A percentile compares a stretch with the other conserved stretches of the same genome.
Conservation (phyloP, 1,140 invertebrate genomes). For the Neotoxoptera formosana region DNA sequence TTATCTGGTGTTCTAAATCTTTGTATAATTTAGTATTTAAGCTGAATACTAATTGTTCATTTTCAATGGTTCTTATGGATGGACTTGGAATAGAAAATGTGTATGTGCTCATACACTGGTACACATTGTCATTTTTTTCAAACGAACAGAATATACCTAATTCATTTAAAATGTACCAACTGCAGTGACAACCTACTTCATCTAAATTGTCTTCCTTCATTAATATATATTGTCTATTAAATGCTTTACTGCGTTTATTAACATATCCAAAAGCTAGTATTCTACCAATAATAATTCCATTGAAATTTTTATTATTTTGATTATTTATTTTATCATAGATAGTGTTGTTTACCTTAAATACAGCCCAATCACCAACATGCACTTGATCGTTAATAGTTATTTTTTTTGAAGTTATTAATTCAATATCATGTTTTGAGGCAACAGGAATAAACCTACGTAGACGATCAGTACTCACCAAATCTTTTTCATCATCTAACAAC, state of each 20-base stretch:
- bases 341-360: neutral
- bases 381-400: neutral
- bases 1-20: neutral
- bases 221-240: neutral
- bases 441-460: neutral
- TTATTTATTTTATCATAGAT: neutral
- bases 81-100: neutral
- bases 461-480: neutral
- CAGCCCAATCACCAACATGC: neutral
- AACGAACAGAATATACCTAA: neutral
- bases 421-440: neutral
- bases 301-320: neutral
- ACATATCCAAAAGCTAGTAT: neutral
- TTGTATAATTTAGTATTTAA: neutral
- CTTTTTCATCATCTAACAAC: neutral
- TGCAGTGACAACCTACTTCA: neutral
- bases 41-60: neutral
- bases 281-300: neutral
- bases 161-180: neutral
- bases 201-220: neutral
- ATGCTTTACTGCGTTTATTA: neutral
- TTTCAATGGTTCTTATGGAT: neutral
- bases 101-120: neutral
- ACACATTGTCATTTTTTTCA: neutral
- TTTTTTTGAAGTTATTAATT: neutral